phyloP scores from a whole-genome alignment of 2,888 invertebrate genomes.

The Phrixothrix hirtus region DNA sequence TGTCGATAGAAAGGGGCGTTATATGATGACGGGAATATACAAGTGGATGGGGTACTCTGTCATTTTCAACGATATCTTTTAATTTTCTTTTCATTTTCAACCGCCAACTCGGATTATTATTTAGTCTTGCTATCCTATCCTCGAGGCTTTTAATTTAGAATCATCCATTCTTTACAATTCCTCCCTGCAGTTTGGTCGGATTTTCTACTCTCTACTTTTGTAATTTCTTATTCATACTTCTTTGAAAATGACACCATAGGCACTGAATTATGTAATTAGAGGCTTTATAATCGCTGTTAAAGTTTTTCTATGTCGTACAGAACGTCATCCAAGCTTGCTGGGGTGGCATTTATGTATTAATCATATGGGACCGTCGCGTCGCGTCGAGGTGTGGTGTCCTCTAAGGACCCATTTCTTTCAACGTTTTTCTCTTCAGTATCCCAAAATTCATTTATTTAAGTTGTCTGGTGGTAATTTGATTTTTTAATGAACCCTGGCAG shows the following conservation, averaged over 20 bases:
- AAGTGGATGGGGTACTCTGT: constrained; percentile 31
- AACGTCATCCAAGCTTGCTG: no score
- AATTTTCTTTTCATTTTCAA: constrained; percentile 39
- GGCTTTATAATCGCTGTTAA: constrained; percentile 19
- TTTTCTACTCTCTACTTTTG: constrained; percentile 32
- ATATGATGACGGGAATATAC: constrained; percentile 18
- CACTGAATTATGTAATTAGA: constrained; percentile 29
- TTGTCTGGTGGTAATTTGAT: no score
- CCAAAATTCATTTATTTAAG: no score
- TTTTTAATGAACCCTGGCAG: no score
- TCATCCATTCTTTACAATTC: constrained; percentile 39
- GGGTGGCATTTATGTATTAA: no score
- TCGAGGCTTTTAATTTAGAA: constrained; percentile 41
- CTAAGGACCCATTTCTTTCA: no score
- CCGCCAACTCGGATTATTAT: constrained; percentile 39
- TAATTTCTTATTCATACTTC: constrained; percentile 33
- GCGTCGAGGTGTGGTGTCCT: no score
- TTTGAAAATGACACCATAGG: constrained; percentile 26
- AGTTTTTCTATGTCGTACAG: no score
- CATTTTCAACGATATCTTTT: constrained; percentile 39
- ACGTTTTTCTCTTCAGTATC: no score
- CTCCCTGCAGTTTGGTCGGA: constrained; percentile 19
- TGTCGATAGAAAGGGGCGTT: constrained; percentile 8
- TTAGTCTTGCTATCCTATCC: constrained; percentile 35
- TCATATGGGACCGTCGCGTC: no score